These are phyloP conservation scores for Gymnoscopelus microlampas DNA, from an alignment of 2,797 vertebrate genomes.

Conservation along the genomic window DNA sequence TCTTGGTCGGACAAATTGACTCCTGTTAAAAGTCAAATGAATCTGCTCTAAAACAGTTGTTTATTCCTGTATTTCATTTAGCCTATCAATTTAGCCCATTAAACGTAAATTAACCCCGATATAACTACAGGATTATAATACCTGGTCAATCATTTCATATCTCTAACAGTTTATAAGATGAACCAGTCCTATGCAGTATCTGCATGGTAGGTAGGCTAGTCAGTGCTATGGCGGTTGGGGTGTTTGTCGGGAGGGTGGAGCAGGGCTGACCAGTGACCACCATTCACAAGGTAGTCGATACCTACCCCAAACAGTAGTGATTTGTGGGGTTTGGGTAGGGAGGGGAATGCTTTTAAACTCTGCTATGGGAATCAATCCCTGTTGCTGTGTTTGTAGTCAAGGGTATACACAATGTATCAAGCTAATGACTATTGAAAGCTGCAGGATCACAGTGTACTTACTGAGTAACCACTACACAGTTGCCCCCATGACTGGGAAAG, in stretches of 20 bases:
- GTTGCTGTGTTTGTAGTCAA: slow-evolving; percentile 14
- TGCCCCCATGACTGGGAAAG: too few species aligned
- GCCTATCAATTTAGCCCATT: too few species aligned
- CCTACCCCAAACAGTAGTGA: slow-evolving; percentile 18
- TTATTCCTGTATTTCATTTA: too few species aligned
- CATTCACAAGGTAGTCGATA: slow-evolving; percentile 53
- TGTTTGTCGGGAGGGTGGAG: background rate
- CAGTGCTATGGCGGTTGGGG: slow-evolving; percentile 12
- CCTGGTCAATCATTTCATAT: too few species aligned
- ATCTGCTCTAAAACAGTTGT: too few species aligned
- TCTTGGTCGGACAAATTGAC: too few species aligned
- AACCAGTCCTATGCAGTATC: slow-evolving; percentile 1
- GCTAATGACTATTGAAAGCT: background rate
- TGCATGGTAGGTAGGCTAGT: slow-evolving; percentile 30
- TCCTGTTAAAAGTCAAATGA: too few species aligned
- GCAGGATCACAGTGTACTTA: background rate
- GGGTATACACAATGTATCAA: background rate
- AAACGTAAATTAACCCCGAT: too few species aligned
- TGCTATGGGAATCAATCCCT: slow-evolving; percentile 44
- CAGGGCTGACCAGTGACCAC: slow-evolving; percentile 25
- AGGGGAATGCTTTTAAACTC: slow-evolving; percentile 17
- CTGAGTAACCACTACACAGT: too few species aligned
- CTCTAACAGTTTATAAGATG: too few species aligned
- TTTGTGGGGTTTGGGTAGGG: slow-evolving; percentile 4
- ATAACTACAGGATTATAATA: too few species aligned